Evolutionary conservation across 2,888 invertebrate species (phyloP).

Genomic region (Calameuta pallipes): DNA sequence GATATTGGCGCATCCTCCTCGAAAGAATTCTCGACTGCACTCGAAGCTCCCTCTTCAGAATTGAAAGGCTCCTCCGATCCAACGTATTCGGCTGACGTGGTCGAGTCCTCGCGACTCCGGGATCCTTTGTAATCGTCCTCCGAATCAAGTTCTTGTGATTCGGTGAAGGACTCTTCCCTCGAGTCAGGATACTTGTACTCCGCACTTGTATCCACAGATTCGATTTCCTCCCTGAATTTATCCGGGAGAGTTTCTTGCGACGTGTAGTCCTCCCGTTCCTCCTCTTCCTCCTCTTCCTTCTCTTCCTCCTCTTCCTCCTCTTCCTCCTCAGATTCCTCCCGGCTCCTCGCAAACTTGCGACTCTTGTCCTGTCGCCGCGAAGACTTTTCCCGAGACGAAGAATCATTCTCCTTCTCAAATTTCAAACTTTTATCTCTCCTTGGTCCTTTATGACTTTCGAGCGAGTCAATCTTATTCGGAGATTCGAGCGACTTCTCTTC

Average conservation of each 20-base stretch:
- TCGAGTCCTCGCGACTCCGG: neutral
- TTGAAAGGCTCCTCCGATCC: slow-evolving; percentile 10
- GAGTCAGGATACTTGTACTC: neutral
- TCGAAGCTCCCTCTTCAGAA: neutral
- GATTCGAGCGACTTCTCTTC: slow-evolving; percentile 28
- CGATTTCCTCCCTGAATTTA: slow-evolving; percentile 5
- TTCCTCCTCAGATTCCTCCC: slow-evolving; percentile 10
- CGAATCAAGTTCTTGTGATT: neutral
- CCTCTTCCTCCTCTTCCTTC: neutral
- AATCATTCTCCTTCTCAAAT: slow-evolving; percentile 14
- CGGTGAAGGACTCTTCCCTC: neutral
- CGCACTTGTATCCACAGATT: slow-evolving; percentile 3
- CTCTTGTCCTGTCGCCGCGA: slow-evolving; percentile 22
- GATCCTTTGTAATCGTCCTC: slow-evolving; percentile 5
- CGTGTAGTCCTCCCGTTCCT: neutral
- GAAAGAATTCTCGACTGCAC: neutral
- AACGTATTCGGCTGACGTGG: neutral
- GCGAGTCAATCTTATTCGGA: slow-evolving; percentile 25
- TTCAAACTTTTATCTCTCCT: slow-evolving; percentile 8
- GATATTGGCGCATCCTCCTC: neutral
- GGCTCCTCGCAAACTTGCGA: slow-evolving; percentile 18
- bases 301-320: neutral
- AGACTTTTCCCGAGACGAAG: neutral
- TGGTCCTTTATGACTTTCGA: slow-evolving; percentile 7
- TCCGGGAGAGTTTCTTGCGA: slow-evolving; percentile 7